Evolutionary conservation across 1,140 invertebrate genomes (phyloP), one percentile per base, ranked within the genome.

Genomic region (Sarcophaga bullata): DNA sequence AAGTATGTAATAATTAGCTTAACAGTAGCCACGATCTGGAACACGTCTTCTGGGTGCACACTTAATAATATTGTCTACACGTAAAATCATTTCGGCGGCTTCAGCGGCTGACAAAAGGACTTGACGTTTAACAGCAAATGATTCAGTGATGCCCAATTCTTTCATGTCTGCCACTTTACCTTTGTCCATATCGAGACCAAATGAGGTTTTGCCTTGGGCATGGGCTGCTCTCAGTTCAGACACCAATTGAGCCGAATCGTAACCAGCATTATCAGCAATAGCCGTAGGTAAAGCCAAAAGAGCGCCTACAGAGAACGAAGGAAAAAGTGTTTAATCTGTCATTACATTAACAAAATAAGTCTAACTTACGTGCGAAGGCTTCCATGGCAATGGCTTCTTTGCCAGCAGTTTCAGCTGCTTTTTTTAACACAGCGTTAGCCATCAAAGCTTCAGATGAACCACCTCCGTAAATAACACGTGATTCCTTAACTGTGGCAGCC

Each of bases 311-410:
- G 81, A 54, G n/a, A 80, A 58, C 5, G 17, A 82, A 82, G 58
- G 19, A 49, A 15, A 48, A 37, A 54, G 81, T n/a, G 37, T 17
- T 75, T 68, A 48, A 37, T 73, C 19, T 73, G 6, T 9, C 1
- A 8, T 6, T 73, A n/a, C 5, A n/a, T 19, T 75, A 6, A 50
- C 37, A 68, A 8, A 72, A 50, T 82, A 9, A 6, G 7, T 9
- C 5, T 4, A 50, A 89, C 87, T 85, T 85, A 90, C 89, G 90
- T 37, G 97, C 97, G 92, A 98, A 99, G 0, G 98, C 93, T 92
- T 99, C 98, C 92, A 99, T 98, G 3, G 99, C 98, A 37, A 99
- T 94, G 19, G 98, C 94, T 92, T 99, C 98, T 91, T 99, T 99
- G 73, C 98, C 98, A 19, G 98, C 92, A n/a, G 97, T 98, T 86